phyloP scores from a whole-genome alignment of 2,797 vertebrate species.

The Xyrichtys novacula region DNA sequence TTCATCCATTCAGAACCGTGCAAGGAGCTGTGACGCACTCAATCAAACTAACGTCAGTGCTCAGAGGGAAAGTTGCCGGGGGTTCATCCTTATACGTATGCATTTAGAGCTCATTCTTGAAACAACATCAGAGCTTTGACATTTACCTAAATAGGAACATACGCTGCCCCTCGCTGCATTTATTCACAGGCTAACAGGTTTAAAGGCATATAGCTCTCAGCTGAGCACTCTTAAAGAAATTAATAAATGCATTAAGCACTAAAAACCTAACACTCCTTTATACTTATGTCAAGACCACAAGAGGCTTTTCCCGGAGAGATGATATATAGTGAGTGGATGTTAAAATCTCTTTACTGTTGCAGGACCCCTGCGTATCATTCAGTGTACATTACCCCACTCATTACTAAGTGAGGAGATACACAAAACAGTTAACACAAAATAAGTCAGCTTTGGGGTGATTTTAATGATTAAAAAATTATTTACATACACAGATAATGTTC shows the following conservation, averaged over 20 bases:
- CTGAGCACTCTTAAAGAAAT: neutral
- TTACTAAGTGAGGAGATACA: too few relatives aligned
- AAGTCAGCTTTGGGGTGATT: too few relatives aligned
- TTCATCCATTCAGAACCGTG: conserved; percentile 5
- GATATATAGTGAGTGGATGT: too few relatives aligned
- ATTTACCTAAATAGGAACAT: conserved; percentile 16
- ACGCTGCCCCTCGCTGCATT: neutral
- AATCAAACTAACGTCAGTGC: conserved; percentile 14
- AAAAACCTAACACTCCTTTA: neutral
- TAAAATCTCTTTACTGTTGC: too few relatives aligned
- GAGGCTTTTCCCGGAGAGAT: too few relatives aligned
- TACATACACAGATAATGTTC: too few relatives aligned
- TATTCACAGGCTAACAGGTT: neutral
- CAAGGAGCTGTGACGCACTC: conserved; percentile 7
- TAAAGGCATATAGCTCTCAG: neutral
- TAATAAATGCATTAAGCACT: neutral
- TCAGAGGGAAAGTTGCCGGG: neutral
- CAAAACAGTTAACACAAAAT: too few relatives aligned
- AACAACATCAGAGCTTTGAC: conserved; percentile 27
- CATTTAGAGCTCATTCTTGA: conserved; percentile 1
- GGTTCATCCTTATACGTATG: neutral
- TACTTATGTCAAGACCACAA: neutral
- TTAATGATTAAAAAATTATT: too few relatives aligned
- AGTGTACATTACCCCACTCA: too few relatives aligned
- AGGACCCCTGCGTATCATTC: too few relatives aligned